Evolutionary conservation across 2,888 invertebrate genomes (phyloP).

Genomic region (Drosophila falleni): DNA sequence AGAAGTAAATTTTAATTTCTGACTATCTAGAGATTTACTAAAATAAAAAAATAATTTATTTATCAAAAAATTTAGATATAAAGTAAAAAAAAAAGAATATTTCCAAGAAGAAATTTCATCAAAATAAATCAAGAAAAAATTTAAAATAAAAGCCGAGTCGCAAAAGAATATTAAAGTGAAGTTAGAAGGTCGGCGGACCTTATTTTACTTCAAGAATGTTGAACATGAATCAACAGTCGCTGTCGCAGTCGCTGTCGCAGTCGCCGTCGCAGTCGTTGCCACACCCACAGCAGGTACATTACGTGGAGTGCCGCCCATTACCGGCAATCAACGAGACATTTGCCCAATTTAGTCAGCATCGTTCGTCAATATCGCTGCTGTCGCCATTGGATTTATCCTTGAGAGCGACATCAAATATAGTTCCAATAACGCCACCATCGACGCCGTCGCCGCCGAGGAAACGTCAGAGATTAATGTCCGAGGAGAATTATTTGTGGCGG

Average conservation of each 20-base stretch:
- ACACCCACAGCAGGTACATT: slow-evolving; percentile 55
- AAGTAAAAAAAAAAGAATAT: no score
- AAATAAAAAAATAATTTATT: no score
- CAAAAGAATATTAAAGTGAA: not conserved
- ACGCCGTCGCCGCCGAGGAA: slow-evolving; percentile 85
- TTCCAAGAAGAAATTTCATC: not conserved
- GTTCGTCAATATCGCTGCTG: slow-evolving; percentile 71
- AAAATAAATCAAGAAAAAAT: not conserved
- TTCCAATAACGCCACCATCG: slow-evolving; percentile 85
- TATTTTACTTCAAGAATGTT: slow-evolving; percentile 30
- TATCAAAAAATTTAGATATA: no score
- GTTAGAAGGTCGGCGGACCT: not conserved
- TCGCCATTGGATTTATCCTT: slow-evolving; percentile 85
- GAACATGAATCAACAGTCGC: slow-evolving; percentile 46
- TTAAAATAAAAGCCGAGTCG: not conserved
- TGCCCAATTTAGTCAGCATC: slow-evolving; percentile 82
- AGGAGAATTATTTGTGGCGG: slow-evolving; percentile 83
- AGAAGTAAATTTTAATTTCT: no score
- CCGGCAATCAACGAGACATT: slow-evolving; percentile 85
- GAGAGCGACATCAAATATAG: slow-evolving; percentile 78
- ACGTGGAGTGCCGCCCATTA: slow-evolving; percentile 80
- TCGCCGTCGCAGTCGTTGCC: slow-evolving; percentile 30
- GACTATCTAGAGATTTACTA: no score
- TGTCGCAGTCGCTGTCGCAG: not conserved
- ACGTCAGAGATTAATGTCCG: slow-evolving; percentile 82